A percentile compares a stretch with the other conserved stretches of the same genome.
Evolutionary conservation across 2,113 vertebrate genomes (phyloP).

Genomic region (Salminus brasiliensis): DNA sequence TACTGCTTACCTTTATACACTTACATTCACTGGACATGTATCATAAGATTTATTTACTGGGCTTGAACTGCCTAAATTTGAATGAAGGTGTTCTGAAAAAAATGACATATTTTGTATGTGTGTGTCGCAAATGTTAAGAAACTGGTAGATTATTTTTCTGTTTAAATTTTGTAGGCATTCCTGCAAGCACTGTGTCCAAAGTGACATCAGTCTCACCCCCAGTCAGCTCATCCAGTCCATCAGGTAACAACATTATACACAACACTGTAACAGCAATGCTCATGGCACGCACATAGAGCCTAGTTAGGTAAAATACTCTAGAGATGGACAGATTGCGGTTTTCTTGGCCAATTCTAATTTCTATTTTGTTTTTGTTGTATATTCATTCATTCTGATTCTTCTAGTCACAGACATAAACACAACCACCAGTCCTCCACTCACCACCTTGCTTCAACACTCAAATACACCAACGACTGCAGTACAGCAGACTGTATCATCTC

Average conservation of each 20-base stretch:
- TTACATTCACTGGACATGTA: no score
- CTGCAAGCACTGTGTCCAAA: neutral
- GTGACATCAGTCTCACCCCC: neutral
- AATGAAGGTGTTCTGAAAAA: no score
- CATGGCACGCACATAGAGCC: neutral
- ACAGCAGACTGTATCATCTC: neutral
- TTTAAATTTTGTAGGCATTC: no score
- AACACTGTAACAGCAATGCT: constrained; percentile 1
- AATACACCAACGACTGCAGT: neutral
- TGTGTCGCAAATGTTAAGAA: no score
- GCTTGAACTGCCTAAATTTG: no score
- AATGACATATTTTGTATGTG: no score
- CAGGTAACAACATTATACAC: constrained; percentile 12
- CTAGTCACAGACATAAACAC: neutral
- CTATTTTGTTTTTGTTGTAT: neutral
- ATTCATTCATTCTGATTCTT: neutral
- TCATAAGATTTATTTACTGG: no score
- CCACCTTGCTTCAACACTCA: neutral
- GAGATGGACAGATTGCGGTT: no score
- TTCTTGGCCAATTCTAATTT: no score
- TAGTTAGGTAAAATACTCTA: no score
- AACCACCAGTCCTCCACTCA: constrained; percentile 3
- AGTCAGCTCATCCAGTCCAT: neutral
- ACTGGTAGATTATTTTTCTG: no score
- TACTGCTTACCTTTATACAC: no score